A percentile compares a stretch with the other conserved stretches of the same genome.
These are phyloP conservation scores for Batillaria attramentaria DNA, from an alignment of 1,140 invertebrate species.

Conservation along the genomic window DNA sequence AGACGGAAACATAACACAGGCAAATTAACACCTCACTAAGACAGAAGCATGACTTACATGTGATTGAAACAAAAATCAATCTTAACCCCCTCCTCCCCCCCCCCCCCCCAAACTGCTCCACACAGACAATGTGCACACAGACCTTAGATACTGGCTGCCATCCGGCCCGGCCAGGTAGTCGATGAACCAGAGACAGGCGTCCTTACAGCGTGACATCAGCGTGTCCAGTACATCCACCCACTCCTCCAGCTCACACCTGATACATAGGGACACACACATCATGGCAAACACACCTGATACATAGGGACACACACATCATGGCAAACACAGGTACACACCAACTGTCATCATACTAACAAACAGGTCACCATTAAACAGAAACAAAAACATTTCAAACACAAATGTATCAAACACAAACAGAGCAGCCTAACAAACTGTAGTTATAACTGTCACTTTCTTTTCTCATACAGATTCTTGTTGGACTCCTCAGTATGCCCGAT, in stretches of 20 bases:
- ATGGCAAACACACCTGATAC: too few relatives aligned
- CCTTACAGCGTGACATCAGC: constrained; percentile 64
- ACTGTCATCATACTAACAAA: too few relatives aligned
- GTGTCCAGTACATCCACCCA: constrained; percentile 70
- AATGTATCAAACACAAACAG: too few relatives aligned
- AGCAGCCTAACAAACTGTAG: too few relatives aligned
- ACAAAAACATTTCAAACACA: too few relatives aligned
- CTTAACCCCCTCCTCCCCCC: not conserved
- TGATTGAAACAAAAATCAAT: not conserved
- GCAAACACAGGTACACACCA: too few relatives aligned
- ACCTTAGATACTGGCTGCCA: constrained; percentile 71
- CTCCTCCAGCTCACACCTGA: constrained; percentile 68
- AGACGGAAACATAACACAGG: constrained; percentile 1
- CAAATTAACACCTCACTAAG: not conserved
- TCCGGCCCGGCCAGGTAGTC: constrained; percentile 69
- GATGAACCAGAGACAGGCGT: constrained; percentile 70
- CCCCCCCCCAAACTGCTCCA: not conserved
- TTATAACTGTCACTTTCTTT: too few relatives aligned
- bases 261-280: too few relatives aligned
- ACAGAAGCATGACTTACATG: not conserved
- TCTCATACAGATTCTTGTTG: too few relatives aligned
- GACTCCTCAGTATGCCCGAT: too few relatives aligned
- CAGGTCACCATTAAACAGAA: too few relatives aligned
- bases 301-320: too few relatives aligned
- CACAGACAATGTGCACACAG: constrained; percentile 37